Evolutionary conservation across 2,888 invertebrate genomes (phyloP).

Genomic region (Drosophila quinaria): DNA sequence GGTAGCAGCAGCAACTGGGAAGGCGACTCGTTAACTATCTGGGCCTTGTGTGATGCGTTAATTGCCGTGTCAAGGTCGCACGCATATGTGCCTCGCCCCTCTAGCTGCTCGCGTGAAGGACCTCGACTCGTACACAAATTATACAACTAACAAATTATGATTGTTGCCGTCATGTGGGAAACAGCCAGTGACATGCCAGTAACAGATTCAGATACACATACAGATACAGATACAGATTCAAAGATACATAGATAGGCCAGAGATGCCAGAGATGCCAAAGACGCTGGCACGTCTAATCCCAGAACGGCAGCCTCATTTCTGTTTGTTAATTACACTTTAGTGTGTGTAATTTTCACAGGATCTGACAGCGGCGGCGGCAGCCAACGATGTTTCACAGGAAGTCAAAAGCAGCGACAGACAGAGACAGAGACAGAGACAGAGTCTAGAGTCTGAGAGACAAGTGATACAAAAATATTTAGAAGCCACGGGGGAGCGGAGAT

Average conservation of each 20-base stretch:
- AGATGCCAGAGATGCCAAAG: constrained; percentile 49
- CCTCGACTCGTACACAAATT: constrained; percentile 47
- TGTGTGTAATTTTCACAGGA: constrained; percentile 82
- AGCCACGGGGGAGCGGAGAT: constrained; percentile 36
- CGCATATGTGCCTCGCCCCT: constrained; percentile 37
- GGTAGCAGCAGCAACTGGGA: constrained; percentile 4
- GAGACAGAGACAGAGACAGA: constrained; percentile 5
- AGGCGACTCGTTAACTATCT: constrained; percentile 4
- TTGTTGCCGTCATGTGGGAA: constrained; percentile 47
- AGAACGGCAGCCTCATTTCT: constrained; percentile 79
- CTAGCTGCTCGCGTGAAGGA: constrained; percentile 27
- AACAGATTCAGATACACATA: constrained; percentile 4
- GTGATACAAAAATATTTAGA: constrained; percentile 48
- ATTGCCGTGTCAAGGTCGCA: constrained; percentile 60
- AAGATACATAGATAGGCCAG: constrained; percentile 21
- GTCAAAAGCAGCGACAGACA: constrained; percentile 30
- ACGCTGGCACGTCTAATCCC: constrained; percentile 67
- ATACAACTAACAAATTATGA: constrained; percentile 70
- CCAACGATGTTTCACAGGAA: constrained; percentile 65
- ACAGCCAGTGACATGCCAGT: constrained; percentile 52
- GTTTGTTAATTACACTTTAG: constrained; percentile 80
- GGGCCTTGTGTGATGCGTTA: constrained; percentile 38
- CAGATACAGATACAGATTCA: neutral
- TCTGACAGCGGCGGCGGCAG: constrained; percentile 53
- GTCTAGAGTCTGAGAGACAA: constrained; percentile 27